Base-by-base conservation (phyloP, 2,888 invertebrate genomes). In the Graphium colonna region DNA sequence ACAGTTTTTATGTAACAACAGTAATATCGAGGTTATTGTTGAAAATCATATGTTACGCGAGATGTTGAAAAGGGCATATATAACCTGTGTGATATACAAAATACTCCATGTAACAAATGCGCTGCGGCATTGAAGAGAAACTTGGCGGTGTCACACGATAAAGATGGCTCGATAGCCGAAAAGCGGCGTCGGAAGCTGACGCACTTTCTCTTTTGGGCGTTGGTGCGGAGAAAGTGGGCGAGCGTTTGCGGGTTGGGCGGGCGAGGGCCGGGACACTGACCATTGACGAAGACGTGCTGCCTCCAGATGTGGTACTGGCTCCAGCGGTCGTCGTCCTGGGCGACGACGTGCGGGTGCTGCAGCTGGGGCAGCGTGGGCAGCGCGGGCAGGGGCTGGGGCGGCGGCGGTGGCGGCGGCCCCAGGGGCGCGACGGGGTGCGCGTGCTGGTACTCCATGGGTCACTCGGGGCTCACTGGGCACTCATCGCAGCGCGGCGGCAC, bases 281-380 rank as follows among this genome's bases (percentile, higher is more conserved):
- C 94, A 84, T 94, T 94, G 84, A 94, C 93, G 79, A 94, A 94
- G 77, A 94, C 94, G 79, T 94, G 94, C 81, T 95, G 95, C 69
- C 94, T 90, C 94, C 94, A 95, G 63, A 95, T 91, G 80, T 95
- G 95, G 79, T 94, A 94, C 88, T 94, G 94, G 65, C 92, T 92
- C 94, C 94, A 94, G 73, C 91, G 92, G 79, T 90, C 92, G 76
- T 91, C 92, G 69, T 91, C 92, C 73, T 91, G 91, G 53, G 91
- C 90, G 67, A 92, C 91, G 88, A 89, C 90, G 77, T 92, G 90
- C 71, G 92, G 92, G 64, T 92, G 90, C 83, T 92, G 92, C 65
- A 92, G 90, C 83, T 92, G 92, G 53, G 92, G 91, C 70, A 92
- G 91, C 69, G 92, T 92, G 63, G 92, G 92, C 72, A 92, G 91